Evolutionary conservation across 2,113 vertebrate species (phyloP), one percentile per base, ranked within the genome.

Genomic region (Ptilorrhoa leucosticta): DNA sequence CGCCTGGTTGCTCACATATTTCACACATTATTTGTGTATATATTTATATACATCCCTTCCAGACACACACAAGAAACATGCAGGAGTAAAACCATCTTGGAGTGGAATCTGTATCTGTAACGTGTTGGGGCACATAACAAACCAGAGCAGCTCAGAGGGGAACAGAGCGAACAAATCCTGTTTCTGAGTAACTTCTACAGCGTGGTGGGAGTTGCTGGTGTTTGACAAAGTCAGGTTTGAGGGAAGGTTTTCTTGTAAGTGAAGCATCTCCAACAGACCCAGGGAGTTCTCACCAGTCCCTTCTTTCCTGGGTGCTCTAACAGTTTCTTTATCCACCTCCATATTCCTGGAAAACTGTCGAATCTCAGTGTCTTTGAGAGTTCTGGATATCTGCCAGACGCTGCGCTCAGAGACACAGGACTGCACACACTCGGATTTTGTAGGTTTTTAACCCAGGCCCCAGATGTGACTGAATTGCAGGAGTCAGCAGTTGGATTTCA

Each of bases 1-100:
- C 2, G 4, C 21, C 10, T 39, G n/a, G 7, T 0, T 56, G 11
- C 9, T 27, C 4, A 15, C 22, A 0, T 6, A 4, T 18, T 47
- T 31, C 16, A 11, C 16, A 6, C 17, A 11, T 19, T 7, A 0
- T 6, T 2, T n/a, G 4, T 47, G 33, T 58, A 14, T 35, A 1
- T 22, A 7, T 76, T 8, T 40, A 1, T 15, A 27, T 8, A 5
- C 4, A 5, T n/a, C 44, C 40, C n/a, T 88, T n/a, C 13, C 22
- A 56, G 60, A 26, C 35, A 48, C 18, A 35, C 48, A 24, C 22
- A 4, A 0, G 14, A 16, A 45, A 40, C 70, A 9, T 0, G 2
- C n/a, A n/a, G 45, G 11, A 35, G 28, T 42, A 21, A 45, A 47
- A 42, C 0, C 0, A 0, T 3, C 65, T 23, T 12, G 39, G 28